A percentile compares a stretch with the other conserved stretches of the same genome.
Conservation (phyloP, 2,888 invertebrate genomes). For the Galeruca laticollis region DNA sequence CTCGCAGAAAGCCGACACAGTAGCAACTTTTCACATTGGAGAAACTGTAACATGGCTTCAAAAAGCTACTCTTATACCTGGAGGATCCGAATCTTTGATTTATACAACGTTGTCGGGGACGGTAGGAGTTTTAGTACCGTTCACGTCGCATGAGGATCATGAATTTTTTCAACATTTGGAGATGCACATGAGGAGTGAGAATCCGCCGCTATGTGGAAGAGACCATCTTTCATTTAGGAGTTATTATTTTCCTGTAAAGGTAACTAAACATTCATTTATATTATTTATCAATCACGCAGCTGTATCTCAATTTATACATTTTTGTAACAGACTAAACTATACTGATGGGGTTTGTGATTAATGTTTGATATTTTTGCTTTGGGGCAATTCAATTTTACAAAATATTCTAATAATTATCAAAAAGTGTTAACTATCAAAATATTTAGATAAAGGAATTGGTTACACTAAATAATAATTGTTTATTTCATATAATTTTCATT, state of each 20-base stretch:
- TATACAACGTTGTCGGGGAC: slow-evolving; percentile 96
- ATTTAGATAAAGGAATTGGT: no score
- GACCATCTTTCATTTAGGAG: slow-evolving; percentile 98
- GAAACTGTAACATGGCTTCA: slow-evolving; percentile 96
- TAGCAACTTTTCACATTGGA: slow-evolving; percentile 94
- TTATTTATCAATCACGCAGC: no score
- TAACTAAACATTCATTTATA: slow-evolving; percentile 67
- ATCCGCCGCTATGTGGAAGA: slow-evolving; percentile 94
- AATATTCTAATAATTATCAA: no score
- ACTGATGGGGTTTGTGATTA: no score
- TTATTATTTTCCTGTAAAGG: slow-evolving; percentile 97
- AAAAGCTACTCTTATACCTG: slow-evolving; percentile 92
- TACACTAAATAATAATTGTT: no score
- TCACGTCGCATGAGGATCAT: slow-evolving; percentile 96
- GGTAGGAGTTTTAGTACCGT: slow-evolving; percentile 93
- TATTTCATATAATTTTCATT: no score
- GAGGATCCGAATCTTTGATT: slow-evolving; percentile 95
- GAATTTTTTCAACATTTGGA: slow-evolving; percentile 99
- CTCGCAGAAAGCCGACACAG: slow-evolving; percentile 95
- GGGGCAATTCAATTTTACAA: no score
- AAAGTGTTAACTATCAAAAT: no score
- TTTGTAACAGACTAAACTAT: no score
- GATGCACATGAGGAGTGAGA: slow-evolving; percentile 99
- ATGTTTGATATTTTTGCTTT: no score
- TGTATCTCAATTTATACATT: no score